These are phyloP conservation scores for Fragum whitleyi DNA, from an alignment of 2,888 invertebrate species.

Conservation along the genomic window DNA sequence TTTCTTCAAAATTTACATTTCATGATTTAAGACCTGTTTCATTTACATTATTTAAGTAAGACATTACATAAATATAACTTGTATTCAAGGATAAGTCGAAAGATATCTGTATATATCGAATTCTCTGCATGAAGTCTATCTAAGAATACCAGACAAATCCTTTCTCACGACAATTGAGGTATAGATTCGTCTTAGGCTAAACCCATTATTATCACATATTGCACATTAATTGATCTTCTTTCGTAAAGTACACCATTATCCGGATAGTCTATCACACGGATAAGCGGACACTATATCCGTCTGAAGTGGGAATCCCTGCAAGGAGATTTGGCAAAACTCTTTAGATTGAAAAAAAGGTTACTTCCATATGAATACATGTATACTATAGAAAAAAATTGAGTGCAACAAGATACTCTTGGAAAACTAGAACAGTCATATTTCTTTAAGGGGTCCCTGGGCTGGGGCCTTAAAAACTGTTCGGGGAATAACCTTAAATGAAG, in stretches of 20 bases:
- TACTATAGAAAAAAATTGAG: no score
- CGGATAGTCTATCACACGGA: conserved; percentile 7
- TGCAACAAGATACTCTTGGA: no score
- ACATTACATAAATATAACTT: no score
- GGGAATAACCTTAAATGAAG: no score
- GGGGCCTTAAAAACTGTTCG: no score
- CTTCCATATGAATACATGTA: no score
- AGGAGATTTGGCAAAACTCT: background rate
- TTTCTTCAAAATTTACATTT: no score
- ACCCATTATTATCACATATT: background rate
- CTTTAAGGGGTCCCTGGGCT: no score
- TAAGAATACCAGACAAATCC: background rate
- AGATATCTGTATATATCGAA: background rate
- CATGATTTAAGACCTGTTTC: no score
- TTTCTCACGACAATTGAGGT: background rate
- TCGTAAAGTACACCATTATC: background rate
- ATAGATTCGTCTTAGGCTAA: background rate
- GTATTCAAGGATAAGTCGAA: background rate
- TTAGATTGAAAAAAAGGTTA: no score
- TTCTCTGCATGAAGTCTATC: background rate
- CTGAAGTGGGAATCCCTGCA: background rate
- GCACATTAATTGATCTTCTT: background rate
- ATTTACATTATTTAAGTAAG: no score
- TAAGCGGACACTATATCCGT: background rate
- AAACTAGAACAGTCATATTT: no score